Base-by-base conservation (phyloP, 2,113 vertebrate species). In the Asarcornis scutulata region DNA sequence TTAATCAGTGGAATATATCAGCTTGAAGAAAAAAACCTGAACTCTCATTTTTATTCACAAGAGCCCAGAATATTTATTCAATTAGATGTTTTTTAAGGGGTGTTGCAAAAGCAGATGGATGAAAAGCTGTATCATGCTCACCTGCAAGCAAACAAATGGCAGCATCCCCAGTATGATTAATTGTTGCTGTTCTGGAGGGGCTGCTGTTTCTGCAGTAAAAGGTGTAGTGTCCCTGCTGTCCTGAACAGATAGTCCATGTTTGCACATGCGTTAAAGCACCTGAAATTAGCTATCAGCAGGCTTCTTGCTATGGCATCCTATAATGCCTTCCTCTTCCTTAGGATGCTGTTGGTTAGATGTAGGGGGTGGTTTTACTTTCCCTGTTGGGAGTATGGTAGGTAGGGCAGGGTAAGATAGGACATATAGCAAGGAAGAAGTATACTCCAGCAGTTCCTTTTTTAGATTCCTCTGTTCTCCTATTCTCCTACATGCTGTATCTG, bases 71-170 rank as follows among this genome's bases (percentile, higher is more conserved):
- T 72, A 13, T 48, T 66, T 62, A 79, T 78, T 50, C 11, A 68
- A 23, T 83, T 83, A 86, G 42, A 1, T 91, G 40, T 4, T 52
- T 88, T 78, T 89, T 83, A 89, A 84, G 63, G 86, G 27, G 18
- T 83, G 16, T 89, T 90, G n/a, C 36, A 71, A 92, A 95, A 91
- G 72, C 86, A 95, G 96, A 93, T 95, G 93, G 95, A 69, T 75
- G 76, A 87, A 94, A 92, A 92, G 88, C 95, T 94, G 86, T 0
- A 17, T 96, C 77, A 88, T 93, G 44, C 73, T 94, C 93, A 94
- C 92, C 96, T 97, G 95, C 92, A 86, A 94, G 86, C 88, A 91
- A 90, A 83, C 80, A 88, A 95, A 90, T 79, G 77, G 62, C 50
- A 93, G 46, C 22, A 26, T 9, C 27, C n/a, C 80, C 74, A 59